Evolutionary conservation across 2,797 vertebrate species (phyloP).

Genomic region (Halcyon leucocephala): DNA sequence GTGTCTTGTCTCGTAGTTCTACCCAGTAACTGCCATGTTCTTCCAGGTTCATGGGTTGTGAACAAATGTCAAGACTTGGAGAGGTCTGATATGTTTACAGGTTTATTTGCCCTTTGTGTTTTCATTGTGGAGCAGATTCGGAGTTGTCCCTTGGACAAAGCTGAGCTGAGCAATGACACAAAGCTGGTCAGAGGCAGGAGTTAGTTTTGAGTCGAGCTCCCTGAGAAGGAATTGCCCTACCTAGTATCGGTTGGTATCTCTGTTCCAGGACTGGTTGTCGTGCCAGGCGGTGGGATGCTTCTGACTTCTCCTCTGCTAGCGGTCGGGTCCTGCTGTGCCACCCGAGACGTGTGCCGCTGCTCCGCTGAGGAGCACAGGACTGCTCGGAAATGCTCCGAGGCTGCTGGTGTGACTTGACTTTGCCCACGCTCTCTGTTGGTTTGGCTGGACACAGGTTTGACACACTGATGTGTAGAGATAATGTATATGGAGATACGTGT

Average conservation of each 20-base stretch:
- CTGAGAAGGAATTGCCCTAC: not conserved
- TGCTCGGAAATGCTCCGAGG: not conserved
- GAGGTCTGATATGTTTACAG: rapidly evolving
- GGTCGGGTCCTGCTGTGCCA: not conserved
- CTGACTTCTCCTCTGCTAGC: not conserved
- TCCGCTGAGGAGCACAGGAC: not conserved
- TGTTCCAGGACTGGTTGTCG: not conserved
- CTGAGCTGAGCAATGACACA: not conserved
- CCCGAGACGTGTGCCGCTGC: not conserved
- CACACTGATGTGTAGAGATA: too few relatives aligned
- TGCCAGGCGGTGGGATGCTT: not conserved
- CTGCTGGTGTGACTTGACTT: too few relatives aligned
- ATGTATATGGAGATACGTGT: too few relatives aligned
- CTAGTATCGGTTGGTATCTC: not conserved
- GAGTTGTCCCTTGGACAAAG: not conserved
- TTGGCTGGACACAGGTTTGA: too few relatives aligned
- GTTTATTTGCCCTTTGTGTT: rapidly evolving
- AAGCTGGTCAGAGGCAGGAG: not conserved
- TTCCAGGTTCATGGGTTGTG: not conserved
- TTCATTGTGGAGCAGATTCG: not conserved
- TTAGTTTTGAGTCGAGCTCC: not conserved
- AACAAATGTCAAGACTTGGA: not conserved
- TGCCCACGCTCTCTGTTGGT: too few relatives aligned
- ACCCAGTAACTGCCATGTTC: not conserved
- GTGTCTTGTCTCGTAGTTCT: not conserved